These are phyloP conservation scores for Tuta absoluta DNA, from an alignment of 2,888 invertebrate species.

Conservation along the genomic window DNA sequence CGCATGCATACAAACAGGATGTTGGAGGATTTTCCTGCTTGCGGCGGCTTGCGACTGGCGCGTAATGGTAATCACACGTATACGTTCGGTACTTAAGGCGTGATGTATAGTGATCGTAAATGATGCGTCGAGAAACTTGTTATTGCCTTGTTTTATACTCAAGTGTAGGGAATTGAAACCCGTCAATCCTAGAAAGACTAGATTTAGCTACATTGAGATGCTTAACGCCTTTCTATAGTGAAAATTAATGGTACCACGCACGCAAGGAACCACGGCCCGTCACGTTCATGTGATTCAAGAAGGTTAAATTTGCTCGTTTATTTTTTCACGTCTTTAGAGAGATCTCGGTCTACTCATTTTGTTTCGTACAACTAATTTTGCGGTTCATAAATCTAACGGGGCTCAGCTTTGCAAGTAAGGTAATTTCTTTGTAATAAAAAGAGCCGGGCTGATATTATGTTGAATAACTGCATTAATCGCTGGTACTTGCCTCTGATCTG, in stretches of 20 bases:
- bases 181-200: neutral
- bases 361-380: neutral
- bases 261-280: neutral
- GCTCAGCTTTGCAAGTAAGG: neutral
- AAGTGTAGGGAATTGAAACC: constrained; percentile 20
- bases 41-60: constrained; percentile 36
- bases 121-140: constrained; percentile 37
- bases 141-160: constrained; percentile 31
- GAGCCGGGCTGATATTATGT: constrained; percentile 19
- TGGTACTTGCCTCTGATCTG: constrained; percentile 42
- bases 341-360: neutral
- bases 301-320: neutral
- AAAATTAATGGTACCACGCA: neutral
- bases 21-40: constrained; percentile 66
- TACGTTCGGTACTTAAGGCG: constrained; percentile 47
- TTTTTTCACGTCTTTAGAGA: neutral
- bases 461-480: constrained; percentile 28
- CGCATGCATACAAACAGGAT: constrained; percentile 64
- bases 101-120: constrained; percentile 43
- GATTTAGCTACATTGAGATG: neutral
- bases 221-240: neutral
- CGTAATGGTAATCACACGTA: constrained; percentile 39
- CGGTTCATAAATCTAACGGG: neutral
- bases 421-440: constrained; percentile 26
- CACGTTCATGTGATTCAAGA: constrained; percentile 5